Conservation (phyloP, 1,140 invertebrate species). For the Drosophila sulfurigaster region DNA sequence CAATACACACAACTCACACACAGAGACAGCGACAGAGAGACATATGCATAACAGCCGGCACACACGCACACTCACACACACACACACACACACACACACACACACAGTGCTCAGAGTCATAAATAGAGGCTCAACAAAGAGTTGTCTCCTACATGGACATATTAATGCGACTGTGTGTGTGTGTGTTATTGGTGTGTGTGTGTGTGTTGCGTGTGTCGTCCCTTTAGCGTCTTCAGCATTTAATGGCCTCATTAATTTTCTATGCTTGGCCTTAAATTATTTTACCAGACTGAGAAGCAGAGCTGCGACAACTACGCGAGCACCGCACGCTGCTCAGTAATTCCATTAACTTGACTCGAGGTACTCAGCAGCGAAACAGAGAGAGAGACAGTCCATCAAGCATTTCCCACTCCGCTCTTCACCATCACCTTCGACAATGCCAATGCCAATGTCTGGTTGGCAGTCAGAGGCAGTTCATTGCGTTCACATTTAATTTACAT, state of each 20-base stretch:
- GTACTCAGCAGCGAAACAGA: constrained; percentile 8
- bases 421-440: constrained; percentile 1
- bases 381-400: background rate
- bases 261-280: constrained; percentile 83
- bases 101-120: constrained; percentile 49
- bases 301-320: constrained; percentile 19
- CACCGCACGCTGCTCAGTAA: constrained; percentile 70
- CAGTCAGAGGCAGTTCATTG: constrained; percentile 20
- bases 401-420: constrained; percentile 1
- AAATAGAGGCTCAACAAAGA: constrained; percentile 73
- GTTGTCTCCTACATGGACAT: constrained; percentile 58
- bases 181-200: background rate
- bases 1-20: constrained; percentile 38
- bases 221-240: constrained; percentile 80
- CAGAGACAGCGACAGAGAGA: background rate
- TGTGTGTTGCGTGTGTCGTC: constrained; percentile 51
- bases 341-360: constrained; percentile 74
- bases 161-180: constrained; percentile 16
- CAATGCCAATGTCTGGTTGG: constrained; percentile 24
- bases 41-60: constrained; percentile 42
- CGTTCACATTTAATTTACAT: constrained; percentile 72
- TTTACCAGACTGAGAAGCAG: constrained; percentile 53
- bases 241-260: constrained; percentile 84
- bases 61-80: constrained; percentile 33
- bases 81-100: constrained; percentile 6